phyloP scores from a whole-genome alignment of 2,113 vertebrate genomes.

The Sceloporus undulatus region DNA sequence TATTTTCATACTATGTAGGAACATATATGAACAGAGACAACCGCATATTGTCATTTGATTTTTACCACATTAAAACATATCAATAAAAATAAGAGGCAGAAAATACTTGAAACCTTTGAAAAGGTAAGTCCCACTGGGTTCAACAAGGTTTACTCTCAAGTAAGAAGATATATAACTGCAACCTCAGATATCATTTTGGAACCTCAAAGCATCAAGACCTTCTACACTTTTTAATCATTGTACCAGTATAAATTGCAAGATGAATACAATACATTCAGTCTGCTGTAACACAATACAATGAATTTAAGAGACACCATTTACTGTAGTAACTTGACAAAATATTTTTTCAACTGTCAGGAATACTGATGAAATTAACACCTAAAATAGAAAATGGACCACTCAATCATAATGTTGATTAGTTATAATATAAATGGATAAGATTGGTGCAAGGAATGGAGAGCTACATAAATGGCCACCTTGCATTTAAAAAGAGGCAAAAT shows the following conservation, averaged over 20 bases:
- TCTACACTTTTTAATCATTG: not conserved
- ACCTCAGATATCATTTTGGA: not conserved
- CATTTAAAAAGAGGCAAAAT: not conserved
- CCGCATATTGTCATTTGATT: not conserved
- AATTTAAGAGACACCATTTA: not conserved
- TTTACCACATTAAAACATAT: not conserved
- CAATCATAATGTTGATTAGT: not conserved
- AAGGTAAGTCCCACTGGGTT: not conserved
- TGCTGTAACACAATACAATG: not conserved
- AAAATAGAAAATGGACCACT: not conserved
- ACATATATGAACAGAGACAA: not conserved
- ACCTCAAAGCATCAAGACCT: not conserved
- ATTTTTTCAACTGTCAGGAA: not conserved
- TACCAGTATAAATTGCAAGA: not conserved
- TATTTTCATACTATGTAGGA: not conserved
- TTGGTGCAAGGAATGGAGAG: not conserved
- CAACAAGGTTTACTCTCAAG: not conserved
- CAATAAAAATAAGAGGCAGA: not conserved
- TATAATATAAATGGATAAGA: not conserved
- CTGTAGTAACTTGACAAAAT: not conserved
- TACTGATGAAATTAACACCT: not conserved
- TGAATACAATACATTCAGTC: not conserved
- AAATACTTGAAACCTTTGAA: not conserved
- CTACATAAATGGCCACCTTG: not conserved
- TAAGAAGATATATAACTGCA: not conserved